Evolutionary conservation across 92 coral and sea anemone genomes (phyloP).

Genomic region (Anthopleura xanthogrammica): DNA sequence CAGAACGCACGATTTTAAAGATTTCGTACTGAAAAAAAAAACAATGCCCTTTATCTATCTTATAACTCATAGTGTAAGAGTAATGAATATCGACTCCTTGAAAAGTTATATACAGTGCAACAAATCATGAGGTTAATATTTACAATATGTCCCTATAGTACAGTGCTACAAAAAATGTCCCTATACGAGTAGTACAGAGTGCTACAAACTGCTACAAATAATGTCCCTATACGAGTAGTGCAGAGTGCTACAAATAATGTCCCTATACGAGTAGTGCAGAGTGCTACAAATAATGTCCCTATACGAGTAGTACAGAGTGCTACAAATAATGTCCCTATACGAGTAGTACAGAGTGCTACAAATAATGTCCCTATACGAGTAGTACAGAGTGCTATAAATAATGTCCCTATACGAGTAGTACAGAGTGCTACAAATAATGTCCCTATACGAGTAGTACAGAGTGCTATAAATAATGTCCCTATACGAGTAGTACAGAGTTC

Average conservation of each 20-base stretch:
- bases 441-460: neutral
- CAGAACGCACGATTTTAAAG: too few species aligned
- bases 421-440: neutral
- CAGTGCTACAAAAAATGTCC: neutral
- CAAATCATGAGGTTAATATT: neutral
- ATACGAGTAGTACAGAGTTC: neutral
- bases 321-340: neutral
- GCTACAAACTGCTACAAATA: too few species aligned
- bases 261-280: too few species aligned
- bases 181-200: neutral
- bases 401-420: neutral
- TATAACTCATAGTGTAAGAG: neutral
- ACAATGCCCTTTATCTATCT: too few species aligned
- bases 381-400: neutral
- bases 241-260: too few species aligned
- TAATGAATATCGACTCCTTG: neutral
- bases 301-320: neutral
- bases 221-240: too few species aligned
- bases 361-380: neutral
- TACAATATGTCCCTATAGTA: neutral
- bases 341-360: neutral
- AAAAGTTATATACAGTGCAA: neutral
- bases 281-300: neutral
- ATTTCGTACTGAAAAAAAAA: too few species aligned
- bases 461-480: neutral